These are phyloP conservation scores for Zoanthus solanderi DNA, from an alignment of 92 coral and sea anemone species.

Conservation along the genomic window DNA sequence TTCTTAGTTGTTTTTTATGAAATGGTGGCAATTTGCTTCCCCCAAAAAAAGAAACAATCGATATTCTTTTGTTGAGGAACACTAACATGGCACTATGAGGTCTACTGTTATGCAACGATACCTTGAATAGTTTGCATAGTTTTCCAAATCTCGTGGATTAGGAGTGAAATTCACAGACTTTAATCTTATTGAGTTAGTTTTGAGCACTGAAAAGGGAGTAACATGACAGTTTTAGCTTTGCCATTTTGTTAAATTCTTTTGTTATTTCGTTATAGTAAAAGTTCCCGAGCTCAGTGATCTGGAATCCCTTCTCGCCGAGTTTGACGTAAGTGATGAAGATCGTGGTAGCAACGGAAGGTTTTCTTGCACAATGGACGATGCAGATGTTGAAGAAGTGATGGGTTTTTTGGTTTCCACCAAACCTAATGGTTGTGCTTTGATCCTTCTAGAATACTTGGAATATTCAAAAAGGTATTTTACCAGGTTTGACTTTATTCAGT, in stretches of 20 bases:
- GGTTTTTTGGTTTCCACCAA: conserved; percentile 76
- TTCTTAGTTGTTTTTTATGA: too few species aligned
- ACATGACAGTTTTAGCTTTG: not conserved
- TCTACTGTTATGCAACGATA: too few species aligned
- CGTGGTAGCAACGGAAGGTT: conserved; percentile 79
- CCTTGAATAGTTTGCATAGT: too few species aligned
- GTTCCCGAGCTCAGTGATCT: conserved; percentile 76
- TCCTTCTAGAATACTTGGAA: conserved; percentile 71
- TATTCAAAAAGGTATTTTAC: conserved; percentile 52
- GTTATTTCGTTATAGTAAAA: conserved; percentile 57
- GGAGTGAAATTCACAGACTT: too few species aligned
- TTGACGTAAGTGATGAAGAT: conserved; percentile 85
- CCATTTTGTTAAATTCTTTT: not conserved
- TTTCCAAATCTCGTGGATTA: too few species aligned
- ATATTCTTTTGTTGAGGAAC: too few species aligned
- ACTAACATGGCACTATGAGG: too few species aligned
- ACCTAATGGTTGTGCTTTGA: conserved; percentile 84
- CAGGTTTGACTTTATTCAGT: not conserved
- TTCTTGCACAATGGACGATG: conserved; percentile 82
- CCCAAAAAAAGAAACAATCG: too few species aligned
- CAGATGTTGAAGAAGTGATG: conserved; percentile 87
- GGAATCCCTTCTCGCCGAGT: conserved; percentile 67
- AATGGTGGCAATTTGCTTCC: too few species aligned
- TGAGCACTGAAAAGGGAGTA: too few species aligned
- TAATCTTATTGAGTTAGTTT: too few species aligned